These are phyloP conservation scores for Coelogynopora nodosa DNA, from an alignment of 2,888 invertebrate species.

Conservation along the genomic window DNA sequence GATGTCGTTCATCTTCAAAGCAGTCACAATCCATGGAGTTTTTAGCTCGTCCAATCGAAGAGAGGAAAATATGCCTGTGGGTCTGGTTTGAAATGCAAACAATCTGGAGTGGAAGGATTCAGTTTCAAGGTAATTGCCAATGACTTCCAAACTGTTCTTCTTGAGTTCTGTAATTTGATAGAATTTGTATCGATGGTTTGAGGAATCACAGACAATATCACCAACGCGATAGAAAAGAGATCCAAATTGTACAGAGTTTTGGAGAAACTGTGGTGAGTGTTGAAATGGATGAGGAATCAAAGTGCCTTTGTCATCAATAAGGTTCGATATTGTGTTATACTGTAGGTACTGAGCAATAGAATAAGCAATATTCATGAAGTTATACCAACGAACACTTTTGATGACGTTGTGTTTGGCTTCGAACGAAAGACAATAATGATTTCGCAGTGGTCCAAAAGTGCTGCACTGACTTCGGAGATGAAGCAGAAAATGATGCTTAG, in stretches of 20 bases:
- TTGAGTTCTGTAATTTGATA: too few relatives aligned
- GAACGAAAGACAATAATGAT: slow-evolving; percentile 32
- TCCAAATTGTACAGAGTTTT: not conserved
- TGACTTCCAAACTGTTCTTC: too few relatives aligned
- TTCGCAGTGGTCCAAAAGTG: slow-evolving; percentile 34
- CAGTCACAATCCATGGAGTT: too few relatives aligned
- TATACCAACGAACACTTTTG: not conserved
- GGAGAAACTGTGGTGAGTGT: not conserved
- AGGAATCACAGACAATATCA: not conserved
- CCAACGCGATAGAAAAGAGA: not conserved
- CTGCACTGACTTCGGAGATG: slow-evolving; percentile 16
- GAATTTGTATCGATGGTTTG: too few relatives aligned
- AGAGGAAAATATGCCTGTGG: too few relatives aligned
- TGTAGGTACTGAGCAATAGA: not conserved
- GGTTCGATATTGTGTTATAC: not conserved
- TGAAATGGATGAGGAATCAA: not conserved
- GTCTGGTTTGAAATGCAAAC: too few relatives aligned
- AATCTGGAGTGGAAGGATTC: too few relatives aligned
- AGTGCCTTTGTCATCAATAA: not conserved
- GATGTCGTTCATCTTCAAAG: too few relatives aligned
- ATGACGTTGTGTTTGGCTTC: slow-evolving; percentile 33
- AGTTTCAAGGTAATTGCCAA: too few relatives aligned
- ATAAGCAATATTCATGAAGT: slow-evolving; percentile 17
- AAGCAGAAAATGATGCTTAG: slow-evolving; percentile 30
- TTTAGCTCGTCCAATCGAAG: too few relatives aligned